phyloP scores from a whole-genome alignment of 2,797 vertebrate species.

The Macroramphosus scolopax region DNA sequence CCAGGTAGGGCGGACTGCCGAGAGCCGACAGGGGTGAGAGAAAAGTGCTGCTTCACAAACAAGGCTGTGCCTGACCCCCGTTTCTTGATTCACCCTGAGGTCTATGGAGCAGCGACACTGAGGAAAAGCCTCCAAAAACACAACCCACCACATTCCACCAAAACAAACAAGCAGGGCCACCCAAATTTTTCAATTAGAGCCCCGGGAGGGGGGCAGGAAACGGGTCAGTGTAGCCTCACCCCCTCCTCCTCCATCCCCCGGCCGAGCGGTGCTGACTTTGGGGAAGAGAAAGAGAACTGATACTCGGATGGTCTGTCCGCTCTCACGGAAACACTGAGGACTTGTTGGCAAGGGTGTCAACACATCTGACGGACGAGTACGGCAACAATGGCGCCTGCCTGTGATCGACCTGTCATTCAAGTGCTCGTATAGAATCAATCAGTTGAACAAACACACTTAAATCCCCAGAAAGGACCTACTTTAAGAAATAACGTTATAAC shows the following conservation, averaged over 20 bases:
- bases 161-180: conserved; percentile 98
- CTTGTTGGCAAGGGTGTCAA: conserved; percentile 69
- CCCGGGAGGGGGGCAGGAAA: conserved; percentile 87
- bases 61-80: conserved; percentile 49
- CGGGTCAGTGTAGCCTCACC: conserved; percentile 71
- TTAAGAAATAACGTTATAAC: conserved; percentile 32
- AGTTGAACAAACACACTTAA: conserved; percentile 34
- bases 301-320: conserved; percentile 34
- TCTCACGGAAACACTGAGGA: conserved; percentile 45
- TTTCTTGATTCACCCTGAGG: conserved; percentile 68
- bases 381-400: conserved; percentile 64
- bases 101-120: conserved; percentile 82
- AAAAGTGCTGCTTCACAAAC: conserved; percentile 52
- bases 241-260: conserved; percentile 66
- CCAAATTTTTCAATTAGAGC: conserved; percentile 97
- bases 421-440: conserved; percentile 38
- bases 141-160: conserved; percentile 89
- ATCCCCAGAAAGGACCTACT: conserved; percentile 15
- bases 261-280: conserved; percentile 74
- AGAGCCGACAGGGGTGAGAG: conserved; percentile 37
- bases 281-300: conserved; percentile 71
- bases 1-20: conserved; percentile 37
- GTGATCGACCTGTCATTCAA: conserved; percentile 53
- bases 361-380: conserved; percentile 80
- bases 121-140: conserved; percentile 90